Percentiles rank a stretch among this genome's conserved stretches.
These are phyloP conservation scores for Carpatolechia fugitivella DNA, from an alignment of 2,888 invertebrate species.

Conservation along the genomic window DNA sequence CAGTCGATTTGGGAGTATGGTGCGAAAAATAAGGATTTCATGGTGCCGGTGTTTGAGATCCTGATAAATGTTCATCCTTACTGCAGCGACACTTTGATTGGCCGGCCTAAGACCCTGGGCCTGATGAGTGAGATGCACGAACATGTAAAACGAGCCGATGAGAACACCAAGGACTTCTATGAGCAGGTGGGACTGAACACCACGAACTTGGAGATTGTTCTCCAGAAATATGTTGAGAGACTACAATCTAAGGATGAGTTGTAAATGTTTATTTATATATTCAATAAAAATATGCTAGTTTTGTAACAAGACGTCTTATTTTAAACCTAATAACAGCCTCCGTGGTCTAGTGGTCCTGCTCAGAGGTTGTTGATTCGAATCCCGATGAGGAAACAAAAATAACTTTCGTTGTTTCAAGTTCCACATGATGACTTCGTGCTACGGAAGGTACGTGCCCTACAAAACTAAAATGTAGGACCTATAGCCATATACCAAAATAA, in stretches of 20 bases:
- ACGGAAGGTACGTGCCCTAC: no score
- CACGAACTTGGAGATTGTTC: slow-evolving; percentile 31
- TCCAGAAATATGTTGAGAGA: slow-evolving; percentile 45
- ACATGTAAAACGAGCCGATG: slow-evolving; percentile 30
- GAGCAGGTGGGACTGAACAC: slow-evolving; percentile 33
- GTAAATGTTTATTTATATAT: no score
- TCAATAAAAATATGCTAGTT: no score
- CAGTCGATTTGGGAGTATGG: slow-evolving; percentile 35
- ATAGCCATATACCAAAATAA: no score
- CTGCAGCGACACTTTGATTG: slow-evolving; percentile 42
- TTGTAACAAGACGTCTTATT: no score
- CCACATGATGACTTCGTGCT: no score
- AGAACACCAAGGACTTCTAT: slow-evolving; percentile 31
- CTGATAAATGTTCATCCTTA: slow-evolving; percentile 48
- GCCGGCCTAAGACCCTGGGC: slow-evolving; percentile 37
- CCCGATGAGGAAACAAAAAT: no score
- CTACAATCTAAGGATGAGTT: slow-evolving; percentile 48
- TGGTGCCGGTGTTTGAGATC: slow-evolving; percentile 42
- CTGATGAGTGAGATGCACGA: slow-evolving; percentile 39
- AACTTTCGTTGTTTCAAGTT: no score
- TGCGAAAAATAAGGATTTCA: slow-evolving; percentile 28
- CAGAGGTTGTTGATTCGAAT: no score
- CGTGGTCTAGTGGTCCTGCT: no score
- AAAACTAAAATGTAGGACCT: no score
- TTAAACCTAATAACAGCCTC: no score